Percentiles rank a stretch among this genome's conserved stretches.
These are phyloP conservation scores for Dromius quadrimaculatus DNA, from an alignment of 2,888 invertebrate species.

Conservation along the genomic window DNA sequence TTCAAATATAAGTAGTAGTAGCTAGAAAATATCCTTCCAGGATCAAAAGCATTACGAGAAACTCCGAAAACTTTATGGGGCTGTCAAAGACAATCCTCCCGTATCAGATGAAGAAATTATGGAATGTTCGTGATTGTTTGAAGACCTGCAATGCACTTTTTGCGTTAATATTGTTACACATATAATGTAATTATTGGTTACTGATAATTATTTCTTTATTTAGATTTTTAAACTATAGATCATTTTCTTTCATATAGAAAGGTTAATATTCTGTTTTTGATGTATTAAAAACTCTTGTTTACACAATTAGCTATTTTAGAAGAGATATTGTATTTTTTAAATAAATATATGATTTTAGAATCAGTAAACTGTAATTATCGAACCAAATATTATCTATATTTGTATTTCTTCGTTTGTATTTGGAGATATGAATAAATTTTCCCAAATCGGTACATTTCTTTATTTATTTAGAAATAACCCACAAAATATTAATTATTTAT, in stretches of 20 bases:
- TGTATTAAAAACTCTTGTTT: neutral
- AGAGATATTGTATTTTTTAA: slow-evolving; percentile 1
- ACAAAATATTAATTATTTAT: too few species aligned
- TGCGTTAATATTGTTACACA: neutral
- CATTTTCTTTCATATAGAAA: neutral
- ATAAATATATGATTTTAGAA: slow-evolving; percentile 4
- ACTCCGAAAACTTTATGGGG: slow-evolving; percentile 75
- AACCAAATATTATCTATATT: slow-evolving; percentile 22
- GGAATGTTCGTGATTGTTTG: slow-evolving; percentile 60
- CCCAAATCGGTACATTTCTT: neutral
- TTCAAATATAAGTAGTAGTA: too few species aligned
- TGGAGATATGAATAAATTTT: slow-evolving; percentile 17
- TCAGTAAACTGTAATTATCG: slow-evolving; percentile 34
- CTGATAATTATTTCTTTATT: slow-evolving; percentile 19
- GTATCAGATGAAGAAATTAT: slow-evolving; percentile 70
- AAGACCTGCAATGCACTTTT: slow-evolving; percentile 7
- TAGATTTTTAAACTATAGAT: too few species aligned
- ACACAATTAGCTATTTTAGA: too few species aligned
- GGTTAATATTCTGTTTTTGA: neutral
- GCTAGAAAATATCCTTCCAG: slow-evolving; percentile 63
- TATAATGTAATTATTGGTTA: slow-evolving; percentile 40
- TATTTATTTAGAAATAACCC: too few species aligned
- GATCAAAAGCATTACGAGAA: slow-evolving; percentile 84
- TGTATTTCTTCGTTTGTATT: slow-evolving; percentile 9
- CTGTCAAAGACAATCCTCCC: slow-evolving; percentile 58